Percentiles rank a stretch among this genome's conserved stretches.
Conservation (phyloP, 2,888 invertebrate genomes). For the Lathronympha strigana region DNA sequence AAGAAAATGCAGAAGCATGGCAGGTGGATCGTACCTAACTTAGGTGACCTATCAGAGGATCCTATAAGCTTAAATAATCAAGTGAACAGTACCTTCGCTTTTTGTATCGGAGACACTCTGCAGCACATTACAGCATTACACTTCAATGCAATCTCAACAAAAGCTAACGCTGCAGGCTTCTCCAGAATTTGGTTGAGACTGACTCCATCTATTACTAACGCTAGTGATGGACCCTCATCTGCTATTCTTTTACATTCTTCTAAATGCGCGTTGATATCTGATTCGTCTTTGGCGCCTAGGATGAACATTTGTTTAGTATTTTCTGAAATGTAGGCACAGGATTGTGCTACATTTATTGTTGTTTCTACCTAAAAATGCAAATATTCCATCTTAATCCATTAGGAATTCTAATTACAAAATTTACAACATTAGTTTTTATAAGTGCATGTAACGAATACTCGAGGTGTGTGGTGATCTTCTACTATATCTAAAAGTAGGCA, state of each 20-base stretch:
- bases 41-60: too few species aligned
- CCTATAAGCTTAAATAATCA: too few species aligned
- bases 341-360: conserved; percentile 91
- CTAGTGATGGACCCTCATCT: conserved; percentile 86
- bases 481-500: too few species aligned
- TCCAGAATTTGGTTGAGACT: conserved; percentile 88
- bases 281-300: conserved; percentile 71
- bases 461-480: too few species aligned
- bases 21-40: too few species aligned
- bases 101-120: conserved; percentile 94
- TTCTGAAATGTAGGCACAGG: conserved; percentile 89
- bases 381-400: too few species aligned
- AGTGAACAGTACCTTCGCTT: conserved; percentile 93
- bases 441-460: too few species aligned
- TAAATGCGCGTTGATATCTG: conserved; percentile 85
- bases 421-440: too few species aligned
- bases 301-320: conserved; percentile 82
- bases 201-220: conserved; percentile 91
- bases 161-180: conserved; percentile 83
- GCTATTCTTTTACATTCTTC: conserved; percentile 80
- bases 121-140: conserved; percentile 95
- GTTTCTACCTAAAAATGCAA: conserved; percentile 88
- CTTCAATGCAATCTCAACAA: conserved; percentile 88
- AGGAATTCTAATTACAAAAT: too few species aligned
- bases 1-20: too few species aligned